phyloP scores from a whole-genome alignment of 2,888 invertebrate species.

The Cremastinae sp. region DNA sequence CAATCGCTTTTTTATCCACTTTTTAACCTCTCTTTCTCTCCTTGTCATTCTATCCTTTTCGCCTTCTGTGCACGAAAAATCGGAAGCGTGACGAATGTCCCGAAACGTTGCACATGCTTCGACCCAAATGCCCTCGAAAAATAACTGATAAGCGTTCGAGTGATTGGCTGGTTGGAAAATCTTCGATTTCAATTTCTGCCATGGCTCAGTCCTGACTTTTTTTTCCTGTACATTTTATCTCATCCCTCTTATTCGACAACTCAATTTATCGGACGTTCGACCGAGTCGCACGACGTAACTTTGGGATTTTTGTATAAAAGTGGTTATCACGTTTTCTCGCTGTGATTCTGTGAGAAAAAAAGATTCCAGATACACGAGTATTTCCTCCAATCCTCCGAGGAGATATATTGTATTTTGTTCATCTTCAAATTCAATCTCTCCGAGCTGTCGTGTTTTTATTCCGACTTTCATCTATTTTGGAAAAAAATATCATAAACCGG shows the following conservation, averaged over 20 bases:
- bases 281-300: too few relatives aligned
- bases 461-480: too few relatives aligned
- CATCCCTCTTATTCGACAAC: not conserved
- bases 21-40: slow-evolving; percentile 3
- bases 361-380: too few relatives aligned
- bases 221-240: not conserved
- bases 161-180: slow-evolving; percentile 45
- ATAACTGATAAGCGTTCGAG: slow-evolving; percentile 27
- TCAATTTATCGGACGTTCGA: too few relatives aligned
- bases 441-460: too few relatives aligned
- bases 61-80: slow-evolving; percentile 41
- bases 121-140: slow-evolving; percentile 55
- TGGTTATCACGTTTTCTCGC: not conserved
- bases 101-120: slow-evolving; percentile 37
- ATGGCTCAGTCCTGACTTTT: not conserved
- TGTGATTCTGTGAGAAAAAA: too few relatives aligned
- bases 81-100: slow-evolving; percentile 51
- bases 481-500: too few relatives aligned
- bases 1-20: slow-evolving; percentile 12
- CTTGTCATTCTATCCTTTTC: slow-evolving; percentile 18
- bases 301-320: not conserved
- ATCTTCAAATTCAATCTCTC: too few relatives aligned
- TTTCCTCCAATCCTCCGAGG: too few relatives aligned
- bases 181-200: slow-evolving; percentile 10
- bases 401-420: too few relatives aligned